phyloP scores from a whole-genome alignment of 2,797 vertebrate genomes.

The Phrynocephalus guinanensis region DNA sequence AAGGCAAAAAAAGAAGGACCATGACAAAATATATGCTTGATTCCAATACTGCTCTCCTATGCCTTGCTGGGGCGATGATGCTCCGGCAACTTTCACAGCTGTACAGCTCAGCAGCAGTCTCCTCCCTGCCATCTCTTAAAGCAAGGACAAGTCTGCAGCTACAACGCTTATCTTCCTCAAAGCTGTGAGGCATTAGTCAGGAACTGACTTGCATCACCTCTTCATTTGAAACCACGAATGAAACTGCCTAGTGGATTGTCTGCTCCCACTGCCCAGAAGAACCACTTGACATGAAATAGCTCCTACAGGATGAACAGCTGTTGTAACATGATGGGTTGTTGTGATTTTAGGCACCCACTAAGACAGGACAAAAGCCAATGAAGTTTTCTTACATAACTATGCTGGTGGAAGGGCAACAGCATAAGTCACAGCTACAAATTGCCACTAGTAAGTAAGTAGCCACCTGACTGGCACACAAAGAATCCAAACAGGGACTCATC shows the following conservation, averaged over 20 bases:
- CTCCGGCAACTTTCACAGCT: too few species aligned
- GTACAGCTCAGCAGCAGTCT: neutral
- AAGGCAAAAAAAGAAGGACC: neutral
- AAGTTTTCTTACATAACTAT: too few species aligned
- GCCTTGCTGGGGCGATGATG: neutral
- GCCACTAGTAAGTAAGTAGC: too few species aligned
- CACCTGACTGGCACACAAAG: too few species aligned
- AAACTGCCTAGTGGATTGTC: neutral
- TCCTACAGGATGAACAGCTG: neutral
- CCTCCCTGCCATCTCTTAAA: neutral
- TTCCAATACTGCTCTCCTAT: neutral
- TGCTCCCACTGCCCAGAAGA: too few species aligned
- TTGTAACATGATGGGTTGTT: too few species aligned
- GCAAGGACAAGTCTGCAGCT: neutral
- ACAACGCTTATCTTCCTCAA: neutral
- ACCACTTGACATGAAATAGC: too few species aligned
- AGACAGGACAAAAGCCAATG: too few species aligned
- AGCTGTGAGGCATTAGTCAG: neutral
- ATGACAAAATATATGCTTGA: neutral
- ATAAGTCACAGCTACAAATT: too few species aligned
- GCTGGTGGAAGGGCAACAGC: too few species aligned
- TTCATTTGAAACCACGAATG: neutral
- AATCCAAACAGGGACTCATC: too few species aligned
- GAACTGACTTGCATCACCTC: neutral
- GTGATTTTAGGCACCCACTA: neutral